Conservation (phyloP, 2,797 vertebrate species). For the Pagetopsis macropterus region DNA sequence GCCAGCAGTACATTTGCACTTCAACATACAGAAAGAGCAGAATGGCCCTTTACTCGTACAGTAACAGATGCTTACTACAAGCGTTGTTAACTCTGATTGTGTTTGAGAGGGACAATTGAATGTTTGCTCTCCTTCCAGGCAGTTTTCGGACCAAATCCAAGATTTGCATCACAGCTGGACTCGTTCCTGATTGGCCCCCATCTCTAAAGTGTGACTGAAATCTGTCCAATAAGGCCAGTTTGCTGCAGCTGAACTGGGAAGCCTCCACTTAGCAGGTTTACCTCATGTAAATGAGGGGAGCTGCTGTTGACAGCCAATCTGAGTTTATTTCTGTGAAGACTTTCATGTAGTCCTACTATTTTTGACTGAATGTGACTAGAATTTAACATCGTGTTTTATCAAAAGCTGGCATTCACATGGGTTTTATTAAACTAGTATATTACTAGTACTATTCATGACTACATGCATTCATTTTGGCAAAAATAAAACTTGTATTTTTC, state of each 20-base stretch:
- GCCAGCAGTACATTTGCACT: neutral
- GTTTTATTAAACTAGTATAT: too few relatives aligned
- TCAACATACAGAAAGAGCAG: neutral
- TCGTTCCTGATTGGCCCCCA: constrained; percentile 61
- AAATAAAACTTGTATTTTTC: too few relatives aligned
- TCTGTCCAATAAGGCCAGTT: constrained; percentile 55
- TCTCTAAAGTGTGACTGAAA: constrained; percentile 51
- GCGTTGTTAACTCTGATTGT: constrained; percentile 50
- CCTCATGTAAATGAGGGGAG: constrained; percentile 39
- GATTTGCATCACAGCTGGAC: constrained; percentile 62
- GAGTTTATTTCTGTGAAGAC: constrained; percentile 14
- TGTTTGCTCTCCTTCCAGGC: constrained; percentile 57
- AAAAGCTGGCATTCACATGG: neutral
- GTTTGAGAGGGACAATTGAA: constrained; percentile 58
- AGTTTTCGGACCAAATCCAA: constrained; percentile 44
- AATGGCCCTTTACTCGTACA: neutral
- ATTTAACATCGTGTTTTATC: neutral
- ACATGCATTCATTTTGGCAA: too few relatives aligned
- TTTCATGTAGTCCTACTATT: constrained; percentile 2
- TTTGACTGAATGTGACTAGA: neutral
- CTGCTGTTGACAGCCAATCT: constrained; percentile 30
- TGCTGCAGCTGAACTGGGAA: constrained; percentile 55
- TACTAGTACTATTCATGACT: too few relatives aligned
- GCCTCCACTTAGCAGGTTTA: constrained; percentile 45
- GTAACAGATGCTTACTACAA: constrained; percentile 23